Conservation (phyloP, 1,140 invertebrate species). For the Macrostomum lignano region DNA sequence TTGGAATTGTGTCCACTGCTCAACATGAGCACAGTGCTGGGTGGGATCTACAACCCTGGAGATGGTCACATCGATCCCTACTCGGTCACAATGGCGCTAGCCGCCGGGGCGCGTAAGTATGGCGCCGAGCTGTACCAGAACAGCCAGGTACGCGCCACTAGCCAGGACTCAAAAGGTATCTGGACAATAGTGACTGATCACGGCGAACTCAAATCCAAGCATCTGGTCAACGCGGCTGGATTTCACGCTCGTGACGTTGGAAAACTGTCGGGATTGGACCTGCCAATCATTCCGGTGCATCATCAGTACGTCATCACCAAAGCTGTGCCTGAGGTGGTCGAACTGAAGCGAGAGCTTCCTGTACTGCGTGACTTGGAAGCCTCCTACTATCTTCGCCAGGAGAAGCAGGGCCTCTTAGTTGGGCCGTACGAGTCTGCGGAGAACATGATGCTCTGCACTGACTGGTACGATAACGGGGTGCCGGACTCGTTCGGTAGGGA, state of each 20-base stretch:
- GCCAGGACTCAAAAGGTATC: constrained; percentile 10
- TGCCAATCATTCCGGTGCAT: constrained; percentile 25
- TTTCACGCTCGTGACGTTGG: constrained; percentile 27
- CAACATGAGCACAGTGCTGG: constrained; percentile 19
- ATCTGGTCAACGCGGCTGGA: constrained; percentile 24
- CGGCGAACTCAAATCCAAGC: constrained; percentile 14
- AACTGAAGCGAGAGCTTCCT: constrained; percentile 18
- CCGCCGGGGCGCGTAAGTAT: constrained; percentile 16
- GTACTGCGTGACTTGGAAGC: constrained; percentile 29
- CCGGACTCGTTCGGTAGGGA: constrained; percentile 26
- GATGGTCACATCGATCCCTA: constrained; percentile 28
- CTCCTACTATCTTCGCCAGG: constrained; percentile 27
- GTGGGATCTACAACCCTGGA: constrained; percentile 18
- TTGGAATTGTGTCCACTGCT: constrained; percentile 16
- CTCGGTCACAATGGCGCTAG: constrained; percentile 24
- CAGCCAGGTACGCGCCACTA: constrained; percentile 12
- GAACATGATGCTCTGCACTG: constrained; percentile 20
- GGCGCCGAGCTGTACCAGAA: constrained; percentile 14
- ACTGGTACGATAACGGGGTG: constrained; percentile 23
- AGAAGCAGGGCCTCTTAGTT: constrained; percentile 22
- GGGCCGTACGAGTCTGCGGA: constrained; percentile 25
- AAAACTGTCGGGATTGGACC: constrained; percentile 13
- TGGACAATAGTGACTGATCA: constrained; percentile 17
- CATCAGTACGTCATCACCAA: constrained; percentile 27
- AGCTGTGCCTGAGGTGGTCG: constrained; percentile 17